These are phyloP conservation scores for Chloroclysta siterata DNA, from an alignment of 2,888 invertebrate genomes.

Conservation along the genomic window DNA sequence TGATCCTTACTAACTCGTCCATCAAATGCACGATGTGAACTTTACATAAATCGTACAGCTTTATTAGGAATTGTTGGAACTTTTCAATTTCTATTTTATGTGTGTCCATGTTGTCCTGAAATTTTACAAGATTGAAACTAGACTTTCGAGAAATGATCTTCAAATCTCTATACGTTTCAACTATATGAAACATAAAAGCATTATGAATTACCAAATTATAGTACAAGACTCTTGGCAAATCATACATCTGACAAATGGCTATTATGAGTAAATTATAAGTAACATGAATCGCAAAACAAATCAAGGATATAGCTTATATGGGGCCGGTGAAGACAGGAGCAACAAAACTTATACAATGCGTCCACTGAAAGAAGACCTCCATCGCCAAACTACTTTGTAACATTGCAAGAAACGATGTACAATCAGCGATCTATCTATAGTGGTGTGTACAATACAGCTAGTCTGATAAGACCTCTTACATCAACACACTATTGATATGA, in stretches of 20 bases:
- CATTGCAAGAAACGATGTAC: constrained; percentile 9
- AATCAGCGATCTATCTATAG: constrained; percentile 12
- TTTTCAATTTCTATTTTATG: constrained; percentile 88
- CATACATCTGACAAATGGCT: constrained; percentile 13
- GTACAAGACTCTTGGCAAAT: background rate
- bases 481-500: constrained; percentile 16
- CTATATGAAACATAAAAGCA: constrained; percentile 31
- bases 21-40: constrained; percentile 85
- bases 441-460: constrained; percentile 38
- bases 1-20: constrained; percentile 84
- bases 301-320: constrained; percentile 54
- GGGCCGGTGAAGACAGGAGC: constrained; percentile 81
- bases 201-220: background rate
- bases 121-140: constrained; percentile 42
- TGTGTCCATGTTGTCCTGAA: constrained; percentile 89
- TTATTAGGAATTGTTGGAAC: constrained; percentile 80
- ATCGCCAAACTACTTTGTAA: constrained; percentile 13
- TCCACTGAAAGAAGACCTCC: constrained; percentile 60
- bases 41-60: constrained; percentile 83
- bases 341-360: constrained; percentile 64
- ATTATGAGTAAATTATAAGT: constrained; percentile 23
- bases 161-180: background rate
- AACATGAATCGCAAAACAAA: constrained; percentile 47
- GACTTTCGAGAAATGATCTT: constrained; percentile 3
- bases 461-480: constrained; percentile 57